Conservation (phyloP, 2,113 vertebrate species). For the Nerophis ophidion region DNA sequence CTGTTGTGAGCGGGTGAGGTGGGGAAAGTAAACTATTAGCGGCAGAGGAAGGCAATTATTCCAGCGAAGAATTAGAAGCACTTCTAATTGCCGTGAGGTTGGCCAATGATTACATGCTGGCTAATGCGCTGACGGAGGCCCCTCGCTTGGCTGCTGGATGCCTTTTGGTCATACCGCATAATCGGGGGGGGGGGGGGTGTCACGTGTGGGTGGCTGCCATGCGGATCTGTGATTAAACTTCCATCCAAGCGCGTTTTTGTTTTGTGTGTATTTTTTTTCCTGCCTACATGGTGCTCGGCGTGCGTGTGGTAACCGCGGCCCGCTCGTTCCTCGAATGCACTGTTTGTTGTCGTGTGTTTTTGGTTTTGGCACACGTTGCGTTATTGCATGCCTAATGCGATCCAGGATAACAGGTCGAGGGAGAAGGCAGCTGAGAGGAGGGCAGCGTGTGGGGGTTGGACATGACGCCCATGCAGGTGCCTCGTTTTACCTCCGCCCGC, state of each 20-base stretch:
- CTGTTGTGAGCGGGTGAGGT: slow-evolving; percentile 39
- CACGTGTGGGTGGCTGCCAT: slow-evolving; percentile 38
- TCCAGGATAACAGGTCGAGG: slow-evolving; percentile 44
- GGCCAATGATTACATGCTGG: slow-evolving; percentile 71
- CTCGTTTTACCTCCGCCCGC: slow-evolving; percentile 50
- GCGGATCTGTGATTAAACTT: slow-evolving; percentile 45
- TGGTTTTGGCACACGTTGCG: slow-evolving; percentile 20
- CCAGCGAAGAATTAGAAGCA: slow-evolving; percentile 63
- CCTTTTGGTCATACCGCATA: slow-evolving; percentile 63
- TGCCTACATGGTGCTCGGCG: slow-evolving; percentile 1
- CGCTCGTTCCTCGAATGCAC: slow-evolving; percentile 44
- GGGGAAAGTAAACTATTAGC: slow-evolving; percentile 66
- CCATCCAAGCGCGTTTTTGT: slow-evolving; percentile 13
- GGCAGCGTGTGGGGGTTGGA: slow-evolving; percentile 52
- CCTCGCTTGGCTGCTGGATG: slow-evolving; percentile 66
- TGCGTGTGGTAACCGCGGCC: slow-evolving; percentile 23
- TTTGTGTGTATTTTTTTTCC: slow-evolving; percentile 44
- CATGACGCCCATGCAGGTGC: slow-evolving; percentile 57
- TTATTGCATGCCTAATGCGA: slow-evolving; percentile 34
- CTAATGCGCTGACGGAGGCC: slow-evolving; percentile 64
- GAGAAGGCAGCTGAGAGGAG: slow-evolving; percentile 59
- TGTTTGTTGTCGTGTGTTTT: slow-evolving; percentile 48
- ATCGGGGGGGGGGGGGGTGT: slow-evolving; percentile 49
- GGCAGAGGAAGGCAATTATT: slow-evolving; percentile 58
- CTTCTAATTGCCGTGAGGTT: slow-evolving; percentile 71